phyloP scores from a whole-genome alignment of 2,797 vertebrate genomes.

The Onychomys arenicola region DNA sequence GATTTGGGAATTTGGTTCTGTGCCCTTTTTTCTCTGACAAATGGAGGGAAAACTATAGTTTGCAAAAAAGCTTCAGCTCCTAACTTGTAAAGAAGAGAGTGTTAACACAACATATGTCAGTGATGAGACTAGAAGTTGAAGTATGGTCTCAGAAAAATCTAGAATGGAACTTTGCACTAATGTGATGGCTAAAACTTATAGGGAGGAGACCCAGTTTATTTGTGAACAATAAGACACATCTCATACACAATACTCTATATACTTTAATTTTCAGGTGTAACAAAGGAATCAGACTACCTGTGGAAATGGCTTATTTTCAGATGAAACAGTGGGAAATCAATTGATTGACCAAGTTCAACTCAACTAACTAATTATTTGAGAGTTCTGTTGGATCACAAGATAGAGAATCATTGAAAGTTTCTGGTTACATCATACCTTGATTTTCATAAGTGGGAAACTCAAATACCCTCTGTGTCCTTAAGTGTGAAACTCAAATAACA shows the following conservation, averaged over 20 bases:
- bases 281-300: not conserved
- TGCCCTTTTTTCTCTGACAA: not conserved
- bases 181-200: not conserved
- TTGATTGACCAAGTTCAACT: not conserved
- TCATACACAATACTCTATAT: not conserved
- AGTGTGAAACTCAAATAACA: slow-evolving; percentile 22
- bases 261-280: not conserved
- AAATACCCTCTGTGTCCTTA: slow-evolving; percentile 25
- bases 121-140: not conserved
- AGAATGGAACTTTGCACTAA: not conserved
- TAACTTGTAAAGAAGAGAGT: not conserved
- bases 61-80: not conserved
- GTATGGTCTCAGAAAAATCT: not conserved
- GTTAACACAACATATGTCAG: not conserved
- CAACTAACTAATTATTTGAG: not conserved
- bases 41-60: not conserved
- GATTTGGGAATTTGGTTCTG: not conserved
- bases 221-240: not conserved
- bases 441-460: slow-evolving; percentile 22
- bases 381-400: not conserved
- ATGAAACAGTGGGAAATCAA: not conserved
- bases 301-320: not conserved
- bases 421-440: not conserved
- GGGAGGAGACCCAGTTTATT: accelerated
- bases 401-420: not conserved